Conservation (phyloP, 2,888 invertebrate genomes). For the Calliopum simillimum region DNA sequence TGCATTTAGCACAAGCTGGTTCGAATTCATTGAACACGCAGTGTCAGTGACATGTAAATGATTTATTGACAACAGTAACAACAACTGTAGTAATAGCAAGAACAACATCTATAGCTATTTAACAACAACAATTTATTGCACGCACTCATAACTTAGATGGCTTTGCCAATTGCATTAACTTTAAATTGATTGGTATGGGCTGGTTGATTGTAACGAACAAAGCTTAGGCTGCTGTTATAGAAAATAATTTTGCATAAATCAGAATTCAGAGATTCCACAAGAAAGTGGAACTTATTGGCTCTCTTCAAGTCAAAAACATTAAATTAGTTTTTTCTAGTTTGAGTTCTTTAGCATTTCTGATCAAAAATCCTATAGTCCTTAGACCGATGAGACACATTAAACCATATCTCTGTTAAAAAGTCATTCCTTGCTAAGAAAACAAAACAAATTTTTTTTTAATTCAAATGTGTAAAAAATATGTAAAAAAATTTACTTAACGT, state of each 20-base stretch:
- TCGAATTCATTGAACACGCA: slow-evolving; percentile 7
- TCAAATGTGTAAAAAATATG: no score
- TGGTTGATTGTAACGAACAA: neutral
- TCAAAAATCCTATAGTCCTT: neutral
- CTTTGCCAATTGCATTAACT: neutral
- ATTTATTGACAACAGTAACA: slow-evolving; percentile 23
- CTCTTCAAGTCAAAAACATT: no score
- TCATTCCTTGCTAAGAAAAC: no score
- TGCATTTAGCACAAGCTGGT: neutral
- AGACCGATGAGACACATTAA: no score
- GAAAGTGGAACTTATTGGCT: no score
- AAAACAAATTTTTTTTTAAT: no score
- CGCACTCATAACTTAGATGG: slow-evolving; percentile 9
- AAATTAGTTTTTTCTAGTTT: no score
- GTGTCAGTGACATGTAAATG: slow-evolving; percentile 5
- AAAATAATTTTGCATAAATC: neutral
- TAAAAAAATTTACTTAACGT: no score
- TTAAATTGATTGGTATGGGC: neutral
- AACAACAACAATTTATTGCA: slow-evolving; percentile 9
- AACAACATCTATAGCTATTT: slow-evolving; percentile 2
- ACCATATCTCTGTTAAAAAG: no score
- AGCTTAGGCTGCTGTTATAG: neutral
- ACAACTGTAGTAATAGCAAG: slow-evolving; percentile 2
- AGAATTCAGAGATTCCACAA: no score
- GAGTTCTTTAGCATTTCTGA: neutral